Evolutionary conservation across 2,113 vertebrate genomes (phyloP).

Genomic region (Varanus salvator): DNA sequence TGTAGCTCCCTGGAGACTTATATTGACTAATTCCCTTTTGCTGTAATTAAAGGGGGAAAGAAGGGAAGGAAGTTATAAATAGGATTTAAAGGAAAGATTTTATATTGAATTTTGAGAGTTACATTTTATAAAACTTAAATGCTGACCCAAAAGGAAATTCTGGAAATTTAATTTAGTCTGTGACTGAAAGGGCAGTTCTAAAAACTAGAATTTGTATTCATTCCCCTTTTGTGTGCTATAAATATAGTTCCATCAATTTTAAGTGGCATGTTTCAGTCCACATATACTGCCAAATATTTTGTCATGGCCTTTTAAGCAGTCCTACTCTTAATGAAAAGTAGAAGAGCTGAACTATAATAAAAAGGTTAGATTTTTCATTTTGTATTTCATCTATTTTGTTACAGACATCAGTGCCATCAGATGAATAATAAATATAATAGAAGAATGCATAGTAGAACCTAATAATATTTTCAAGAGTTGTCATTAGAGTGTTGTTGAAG

Average conservation of each 20-base stretch:
- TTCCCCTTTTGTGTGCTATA: slow-evolving; percentile 63
- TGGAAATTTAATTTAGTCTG: slow-evolving; percentile 87
- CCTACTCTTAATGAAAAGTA: background rate
- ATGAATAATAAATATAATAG: background rate
- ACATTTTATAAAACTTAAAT: slow-evolving; percentile 86
- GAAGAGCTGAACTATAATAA: slow-evolving; percentile 20
- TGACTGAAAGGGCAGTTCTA: slow-evolving; percentile 74
- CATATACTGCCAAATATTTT: background rate
- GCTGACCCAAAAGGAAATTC: slow-evolving; percentile 90
- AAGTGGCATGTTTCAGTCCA: slow-evolving; percentile 44
- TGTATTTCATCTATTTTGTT: slow-evolving; percentile 28
- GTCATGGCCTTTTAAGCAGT: background rate
- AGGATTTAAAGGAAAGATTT: slow-evolving; percentile 89
- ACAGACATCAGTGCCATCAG: slow-evolving; percentile 10
- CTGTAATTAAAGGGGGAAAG: slow-evolving; percentile 88
- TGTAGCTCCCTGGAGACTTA: slow-evolving; percentile 75
- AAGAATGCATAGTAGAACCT: background rate
- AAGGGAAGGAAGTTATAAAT: slow-evolving; percentile 85
- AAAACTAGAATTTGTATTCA: slow-evolving; percentile 72
- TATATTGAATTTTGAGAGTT: slow-evolving; percentile 85
- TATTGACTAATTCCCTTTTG: slow-evolving; percentile 90
- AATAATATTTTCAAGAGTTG: slow-evolving; percentile 7
- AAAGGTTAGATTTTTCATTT: background rate
- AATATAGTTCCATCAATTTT: slow-evolving; percentile 56
- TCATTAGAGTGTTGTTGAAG: background rate